Conservation (phyloP, 2,888 invertebrate genomes). For the Oeneis ivallda region DNA sequence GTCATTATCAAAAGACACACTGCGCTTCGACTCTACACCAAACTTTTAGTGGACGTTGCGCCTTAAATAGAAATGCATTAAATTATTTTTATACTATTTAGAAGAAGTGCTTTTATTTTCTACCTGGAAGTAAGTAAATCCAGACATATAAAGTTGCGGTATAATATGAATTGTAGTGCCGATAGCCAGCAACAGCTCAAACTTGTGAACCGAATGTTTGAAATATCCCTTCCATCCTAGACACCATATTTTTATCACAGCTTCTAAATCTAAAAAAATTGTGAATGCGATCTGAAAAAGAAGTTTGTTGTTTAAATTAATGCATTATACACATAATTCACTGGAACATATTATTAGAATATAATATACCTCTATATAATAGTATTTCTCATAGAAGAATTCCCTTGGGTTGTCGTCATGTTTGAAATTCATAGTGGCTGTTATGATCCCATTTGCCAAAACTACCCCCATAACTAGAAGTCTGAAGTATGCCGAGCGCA, state of each 20-base stretch:
- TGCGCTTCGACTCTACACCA: too few species aligned
- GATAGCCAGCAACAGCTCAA: conserved; percentile 95
- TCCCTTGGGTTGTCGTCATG: conserved; percentile 92
- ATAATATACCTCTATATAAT: conserved; percentile 93
- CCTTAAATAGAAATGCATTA: too few species aligned
- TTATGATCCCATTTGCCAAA: conserved; percentile 96
- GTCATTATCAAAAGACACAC: too few species aligned
- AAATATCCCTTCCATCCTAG: conserved; percentile 97
- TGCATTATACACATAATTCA: too few species aligned
- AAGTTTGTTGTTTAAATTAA: background rate
- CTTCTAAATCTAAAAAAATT: conserved; percentile 95
- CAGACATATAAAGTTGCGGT: conserved; percentile 94
- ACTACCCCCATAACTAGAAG: conserved; percentile 96
- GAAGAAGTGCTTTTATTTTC: background rate
- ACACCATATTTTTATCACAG: conserved; percentile 98
- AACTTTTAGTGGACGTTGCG: too few species aligned
- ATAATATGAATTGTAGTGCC: conserved; percentile 97
- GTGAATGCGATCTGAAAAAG: conserved; percentile 91
- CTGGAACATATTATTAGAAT: background rate
- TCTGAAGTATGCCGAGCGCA: conserved; percentile 95
- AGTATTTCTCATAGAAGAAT: conserved; percentile 94
- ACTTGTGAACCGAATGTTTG: conserved; percentile 98
- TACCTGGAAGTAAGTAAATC: conserved; percentile 98
- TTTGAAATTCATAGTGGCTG: conserved; percentile 97
- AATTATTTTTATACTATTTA: too few species aligned